Conservation (phyloP, 1,140 invertebrate genomes). For the Zophobas atratus region DNA sequence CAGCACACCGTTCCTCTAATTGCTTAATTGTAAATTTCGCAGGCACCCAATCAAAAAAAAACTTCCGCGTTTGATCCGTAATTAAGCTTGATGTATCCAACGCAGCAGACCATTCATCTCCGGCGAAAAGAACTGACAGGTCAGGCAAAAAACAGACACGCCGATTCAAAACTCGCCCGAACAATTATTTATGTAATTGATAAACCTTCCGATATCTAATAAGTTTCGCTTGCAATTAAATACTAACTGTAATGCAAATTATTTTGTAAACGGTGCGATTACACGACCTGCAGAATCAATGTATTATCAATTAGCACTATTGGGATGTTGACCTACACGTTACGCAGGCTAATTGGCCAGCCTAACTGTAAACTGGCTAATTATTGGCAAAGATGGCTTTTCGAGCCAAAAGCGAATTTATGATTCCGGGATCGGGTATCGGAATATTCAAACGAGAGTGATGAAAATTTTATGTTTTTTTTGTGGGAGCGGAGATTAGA, state of each 20-base stretch:
- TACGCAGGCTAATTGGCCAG: conserved; percentile 7
- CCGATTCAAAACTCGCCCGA: conserved; percentile 14
- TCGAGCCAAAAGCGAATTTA: conserved; percentile 1
- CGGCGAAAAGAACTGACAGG: conserved; percentile 1
- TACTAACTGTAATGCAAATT: conserved; percentile 39
- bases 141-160: conserved; percentile 21
- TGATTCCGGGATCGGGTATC: background rate
- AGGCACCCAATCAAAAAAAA: conserved; percentile 18
- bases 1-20: conserved; percentile 9
- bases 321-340: conserved; percentile 33
- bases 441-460: conserved; percentile 15
- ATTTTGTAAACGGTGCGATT: conserved; percentile 23
- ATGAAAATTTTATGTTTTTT: conserved; percentile 13
- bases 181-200: conserved; percentile 39
- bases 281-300: conserved; percentile 20
- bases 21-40: conserved; percentile 34
- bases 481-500: background rate
- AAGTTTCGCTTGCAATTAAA: conserved; percentile 27
- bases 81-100: background rate
- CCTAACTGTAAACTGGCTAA: conserved; percentile 34
- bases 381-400: conserved; percentile 17
- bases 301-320: conserved; percentile 29
- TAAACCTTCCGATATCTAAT: conserved; percentile 31
- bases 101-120: conserved; percentile 13
- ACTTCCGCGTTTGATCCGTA: conserved; percentile 28